Base-by-base conservation (phyloP, 2,797 vertebrate species). In the Acanthis flammea region DNA sequence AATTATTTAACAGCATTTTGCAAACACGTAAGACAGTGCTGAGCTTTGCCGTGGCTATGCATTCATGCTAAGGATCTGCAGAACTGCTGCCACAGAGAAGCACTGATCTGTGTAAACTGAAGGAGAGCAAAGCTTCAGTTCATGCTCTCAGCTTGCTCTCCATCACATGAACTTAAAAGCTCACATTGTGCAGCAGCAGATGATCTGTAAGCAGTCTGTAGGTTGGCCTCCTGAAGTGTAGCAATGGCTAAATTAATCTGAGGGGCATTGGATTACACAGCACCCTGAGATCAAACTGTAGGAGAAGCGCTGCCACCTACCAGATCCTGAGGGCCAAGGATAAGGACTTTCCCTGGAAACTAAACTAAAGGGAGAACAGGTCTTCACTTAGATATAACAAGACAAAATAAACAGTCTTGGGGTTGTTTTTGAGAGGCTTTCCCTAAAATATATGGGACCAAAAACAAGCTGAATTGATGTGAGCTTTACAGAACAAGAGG, bases 391-490 rank as follows among this genome's bases (percentile, higher is more conserved):
- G 47, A 27, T 63, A 11, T 19, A 50, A 28, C 19, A 67, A 58
- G 42, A 41, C 37, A 42, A 70, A 84, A 57, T 45, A 55, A 81
- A 63, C 21, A 33, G 16, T 44, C 19, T 67, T 19, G 30, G 48
- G 33, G 19, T n/a, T 42, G 28, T n/a, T 81, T 95, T 76, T 65
- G 79, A 95, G 92, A 93, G 89, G 87, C 88, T 90, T 95, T 94
- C 90, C 83, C 72, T 86, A 74, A 66, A 39, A 48, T 67, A 70
- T 4, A 14, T 48, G 78, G 72, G 86, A 35, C 55, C 41, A 51
- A 79, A 85, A 76, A 76, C 50, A 76, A 79, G 19, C 9, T 50
- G 85, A 92, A 31, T 58, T 90, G 42, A 86, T 71, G 39, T 47
- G 58, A 92, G 33, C 1, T 0, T 91, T 95, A 70, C 53, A 79